Conservation (phyloP, 2,113 vertebrate species). For the Gallinago media region DNA sequence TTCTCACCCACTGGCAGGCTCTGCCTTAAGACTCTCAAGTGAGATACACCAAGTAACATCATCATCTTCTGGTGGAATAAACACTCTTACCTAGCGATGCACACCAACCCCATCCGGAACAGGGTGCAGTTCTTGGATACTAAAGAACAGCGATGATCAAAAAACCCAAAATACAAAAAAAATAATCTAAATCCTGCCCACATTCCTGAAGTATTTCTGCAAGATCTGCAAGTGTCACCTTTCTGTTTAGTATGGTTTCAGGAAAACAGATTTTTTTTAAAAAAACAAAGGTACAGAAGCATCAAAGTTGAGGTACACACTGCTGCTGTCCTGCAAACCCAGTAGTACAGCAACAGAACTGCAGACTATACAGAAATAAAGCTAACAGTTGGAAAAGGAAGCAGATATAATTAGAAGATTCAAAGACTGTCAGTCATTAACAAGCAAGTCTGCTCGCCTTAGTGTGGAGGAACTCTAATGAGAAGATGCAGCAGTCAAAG, state of each 20-base stretch:
- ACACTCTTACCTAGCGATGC: not conserved
- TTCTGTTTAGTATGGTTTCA: not conserved
- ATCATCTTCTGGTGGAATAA: not conserved
- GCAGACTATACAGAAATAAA: not conserved
- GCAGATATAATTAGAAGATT: not conserved
- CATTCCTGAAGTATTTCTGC: not conserved
- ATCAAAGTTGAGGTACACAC: not conserved
- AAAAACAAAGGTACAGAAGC: not conserved
- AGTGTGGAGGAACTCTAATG: not conserved
- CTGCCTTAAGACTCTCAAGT: not conserved
- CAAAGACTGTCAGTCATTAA: not conserved
- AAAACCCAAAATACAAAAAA: not conserved
- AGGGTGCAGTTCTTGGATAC: not conserved
- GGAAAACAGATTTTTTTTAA: not conserved
- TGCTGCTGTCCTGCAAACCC: not conserved
- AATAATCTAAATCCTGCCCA: not conserved
- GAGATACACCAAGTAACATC: not conserved
- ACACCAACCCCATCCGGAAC: not conserved
- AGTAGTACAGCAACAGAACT: not conserved
- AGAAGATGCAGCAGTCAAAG: not conserved
- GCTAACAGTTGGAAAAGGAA: not conserved
- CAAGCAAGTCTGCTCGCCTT: not conserved
- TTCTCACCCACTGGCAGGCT: not conserved
- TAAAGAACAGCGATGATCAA: not conserved
- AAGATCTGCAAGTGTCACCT: not conserved